Percentiles rank a stretch among this genome's conserved stretches.
Conservation (phyloP, 2,113 vertebrate species). For the Vireo altiloquus region DNA sequence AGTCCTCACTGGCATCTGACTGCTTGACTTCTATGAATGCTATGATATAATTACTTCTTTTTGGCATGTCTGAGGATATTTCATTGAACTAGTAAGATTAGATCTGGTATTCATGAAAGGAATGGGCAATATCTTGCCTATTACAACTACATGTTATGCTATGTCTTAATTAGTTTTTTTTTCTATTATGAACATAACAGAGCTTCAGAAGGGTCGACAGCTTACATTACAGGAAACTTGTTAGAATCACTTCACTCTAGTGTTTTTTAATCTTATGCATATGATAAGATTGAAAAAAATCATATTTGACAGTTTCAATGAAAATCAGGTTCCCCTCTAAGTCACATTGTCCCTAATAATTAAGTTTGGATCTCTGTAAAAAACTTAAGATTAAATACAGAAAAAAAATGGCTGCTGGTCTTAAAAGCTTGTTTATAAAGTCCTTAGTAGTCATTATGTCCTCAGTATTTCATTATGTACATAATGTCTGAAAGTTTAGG, state of each 20-base stretch:
- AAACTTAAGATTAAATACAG: not conserved
- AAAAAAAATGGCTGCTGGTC: not conserved
- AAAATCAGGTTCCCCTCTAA: not conserved
- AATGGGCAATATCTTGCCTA: not conserved
- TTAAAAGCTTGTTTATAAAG: not conserved
- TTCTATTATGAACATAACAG: not conserved
- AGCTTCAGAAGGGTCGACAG: not conserved
- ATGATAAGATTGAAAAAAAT: not conserved
- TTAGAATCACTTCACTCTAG: not conserved
- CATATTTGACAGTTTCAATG: not conserved
- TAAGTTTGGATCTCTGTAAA: not conserved
- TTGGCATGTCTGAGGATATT: not conserved
- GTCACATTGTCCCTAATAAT: not conserved
- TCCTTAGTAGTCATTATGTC: not conserved
- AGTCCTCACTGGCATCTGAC: not conserved
- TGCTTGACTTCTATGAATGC: not conserved
- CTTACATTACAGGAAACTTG: not conserved
- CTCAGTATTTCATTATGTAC: not conserved
- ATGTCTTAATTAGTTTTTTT: not conserved
- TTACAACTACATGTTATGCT: not conserved
- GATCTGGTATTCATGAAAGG: not conserved
- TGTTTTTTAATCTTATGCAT: not conserved
- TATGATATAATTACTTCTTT: not conserved
- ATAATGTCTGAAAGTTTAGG: not conserved
- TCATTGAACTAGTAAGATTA: not conserved